These are phyloP conservation scores for Trematocara stigmaticum DNA, from an alignment of 2,113 vertebrate species.

Conservation along the genomic window DNA sequence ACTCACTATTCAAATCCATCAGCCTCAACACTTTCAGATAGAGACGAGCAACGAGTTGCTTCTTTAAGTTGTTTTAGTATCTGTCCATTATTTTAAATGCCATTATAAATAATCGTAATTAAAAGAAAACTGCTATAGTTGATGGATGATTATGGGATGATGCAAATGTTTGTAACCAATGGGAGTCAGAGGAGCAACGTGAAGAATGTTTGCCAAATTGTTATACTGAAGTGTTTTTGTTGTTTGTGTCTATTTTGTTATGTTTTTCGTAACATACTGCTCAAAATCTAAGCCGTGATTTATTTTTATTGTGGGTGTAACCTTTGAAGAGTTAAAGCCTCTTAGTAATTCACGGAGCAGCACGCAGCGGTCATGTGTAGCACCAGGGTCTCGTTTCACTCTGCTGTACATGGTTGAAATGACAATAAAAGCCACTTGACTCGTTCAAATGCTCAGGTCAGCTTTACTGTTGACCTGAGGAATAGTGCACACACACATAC, in stretches of 20 bases:
- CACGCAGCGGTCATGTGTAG: fast-evolving
- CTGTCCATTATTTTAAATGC: not conserved
- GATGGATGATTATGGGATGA: not conserved
- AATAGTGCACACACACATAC: not conserved
- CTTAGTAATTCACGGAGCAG: fast-evolving
- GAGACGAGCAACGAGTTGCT: fast-evolving
- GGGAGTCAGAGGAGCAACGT: not conserved
- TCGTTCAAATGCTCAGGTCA: not conserved
- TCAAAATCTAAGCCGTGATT: not conserved
- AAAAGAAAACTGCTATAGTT: not conserved
- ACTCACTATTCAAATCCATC: not conserved
- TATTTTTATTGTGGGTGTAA: not conserved
- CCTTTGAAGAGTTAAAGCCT: not conserved
- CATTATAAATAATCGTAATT: not conserved
- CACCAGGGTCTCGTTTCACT: not conserved
- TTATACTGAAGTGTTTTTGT: not conserved
- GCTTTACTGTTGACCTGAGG: not conserved
- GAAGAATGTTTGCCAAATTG: not conserved
- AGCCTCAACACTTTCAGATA: not conserved
- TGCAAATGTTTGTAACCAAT: not conserved
- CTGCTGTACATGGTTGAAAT: not conserved
- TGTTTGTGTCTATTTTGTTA: not conserved
- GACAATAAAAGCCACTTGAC: not conserved
- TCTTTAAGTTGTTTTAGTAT: not conserved
- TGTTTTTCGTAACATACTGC: fast-evolving